These are phyloP conservation scores for Nothoprocta pentlandii DNA, from an alignment of 2,113 vertebrate species.

Conservation along the genomic window DNA sequence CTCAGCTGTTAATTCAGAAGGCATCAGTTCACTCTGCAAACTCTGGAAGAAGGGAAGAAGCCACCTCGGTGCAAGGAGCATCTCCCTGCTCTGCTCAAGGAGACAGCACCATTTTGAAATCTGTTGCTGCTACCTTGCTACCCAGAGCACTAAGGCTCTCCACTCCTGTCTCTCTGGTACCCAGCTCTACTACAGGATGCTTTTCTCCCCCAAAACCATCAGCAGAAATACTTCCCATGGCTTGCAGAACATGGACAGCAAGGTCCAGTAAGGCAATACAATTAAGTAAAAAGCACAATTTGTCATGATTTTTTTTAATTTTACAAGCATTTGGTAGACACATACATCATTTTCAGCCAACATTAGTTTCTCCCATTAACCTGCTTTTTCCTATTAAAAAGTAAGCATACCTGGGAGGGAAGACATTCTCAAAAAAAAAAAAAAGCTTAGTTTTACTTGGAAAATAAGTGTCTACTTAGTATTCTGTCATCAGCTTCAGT, in stretches of 20 bases:
- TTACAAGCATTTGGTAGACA: background rate
- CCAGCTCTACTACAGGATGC: background rate
- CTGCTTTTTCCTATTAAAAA: rapidly evolving
- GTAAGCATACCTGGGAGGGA: background rate
- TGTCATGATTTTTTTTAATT: background rate
- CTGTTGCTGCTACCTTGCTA: background rate
- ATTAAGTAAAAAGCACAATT: background rate
- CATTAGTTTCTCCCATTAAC: background rate
- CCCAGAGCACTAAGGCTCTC: background rate
- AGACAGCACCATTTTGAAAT: background rate
- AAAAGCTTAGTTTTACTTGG: background rate
- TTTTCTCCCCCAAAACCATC: background rate
- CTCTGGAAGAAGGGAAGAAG: background rate
- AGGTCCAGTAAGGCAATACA: background rate
- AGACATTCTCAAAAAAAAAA: background rate
- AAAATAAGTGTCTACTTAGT: background rate
- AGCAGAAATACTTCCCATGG: background rate
- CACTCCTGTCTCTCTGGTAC: background rate
- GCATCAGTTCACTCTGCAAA: background rate
- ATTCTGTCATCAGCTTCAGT: background rate
- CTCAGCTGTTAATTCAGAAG: background rate
- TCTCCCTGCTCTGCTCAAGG: background rate
- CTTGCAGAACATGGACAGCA: background rate
- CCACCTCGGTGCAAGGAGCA: background rate
- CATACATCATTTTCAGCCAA: background rate